Conservation (phyloP, 1,140 invertebrate genomes). For the Zaprionus capensis region DNA sequence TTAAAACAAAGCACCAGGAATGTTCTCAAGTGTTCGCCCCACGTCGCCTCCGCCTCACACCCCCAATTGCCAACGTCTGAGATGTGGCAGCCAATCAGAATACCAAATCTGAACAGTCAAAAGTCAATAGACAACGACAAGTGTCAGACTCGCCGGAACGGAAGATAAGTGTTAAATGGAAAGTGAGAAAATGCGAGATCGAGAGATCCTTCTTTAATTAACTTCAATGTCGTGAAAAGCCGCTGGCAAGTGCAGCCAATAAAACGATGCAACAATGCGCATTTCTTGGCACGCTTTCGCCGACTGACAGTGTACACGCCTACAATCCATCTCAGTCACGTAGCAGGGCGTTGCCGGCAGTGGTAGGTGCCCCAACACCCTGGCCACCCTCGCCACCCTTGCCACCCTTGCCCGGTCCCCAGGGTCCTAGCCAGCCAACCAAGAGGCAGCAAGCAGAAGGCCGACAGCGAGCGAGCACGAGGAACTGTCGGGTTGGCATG, state of each 20-base stretch:
- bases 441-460: conserved; percentile 32
- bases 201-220: conserved; percentile 19
- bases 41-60: not conserved
- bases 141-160: not conserved
- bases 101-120: conserved; percentile 25
- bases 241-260: conserved; percentile 13
- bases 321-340: conserved; percentile 72
- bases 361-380: conserved; percentile 49
- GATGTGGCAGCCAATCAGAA: conserved; percentile 38
- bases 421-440: conserved; percentile 46
- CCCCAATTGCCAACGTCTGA: not conserved
- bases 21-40: conserved; percentile 10
- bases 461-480: conserved; percentile 35
- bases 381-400: not conserved
- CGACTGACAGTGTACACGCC: conserved; percentile 59
- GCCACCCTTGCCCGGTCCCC: not conserved
- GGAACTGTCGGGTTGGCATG: conserved; percentile 42
- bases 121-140: conserved; percentile 30
- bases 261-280: conserved; percentile 29
- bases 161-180: not conserved
- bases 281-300: conserved; percentile 35
- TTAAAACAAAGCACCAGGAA: conserved; percentile 60
- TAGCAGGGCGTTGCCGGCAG: conserved; percentile 66
- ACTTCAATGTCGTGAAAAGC: conserved; percentile 19
- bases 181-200: conserved; percentile 13